These are phyloP conservation scores for Platycnemis pennipes DNA, from an alignment of 2,888 invertebrate species.

Conservation along the genomic window DNA sequence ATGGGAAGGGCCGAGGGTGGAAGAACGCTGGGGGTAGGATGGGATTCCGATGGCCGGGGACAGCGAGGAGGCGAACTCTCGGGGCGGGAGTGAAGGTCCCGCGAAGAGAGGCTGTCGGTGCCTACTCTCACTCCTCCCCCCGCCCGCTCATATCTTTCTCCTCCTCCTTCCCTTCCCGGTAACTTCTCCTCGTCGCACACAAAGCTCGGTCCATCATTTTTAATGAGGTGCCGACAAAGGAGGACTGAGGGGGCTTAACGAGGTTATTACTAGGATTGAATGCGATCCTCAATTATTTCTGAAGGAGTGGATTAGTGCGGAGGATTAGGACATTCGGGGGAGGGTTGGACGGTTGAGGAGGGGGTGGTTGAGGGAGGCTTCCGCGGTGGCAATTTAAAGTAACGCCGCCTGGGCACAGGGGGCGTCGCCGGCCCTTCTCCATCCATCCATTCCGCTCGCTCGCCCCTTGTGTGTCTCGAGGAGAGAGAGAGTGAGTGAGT, in stretches of 20 bases:
- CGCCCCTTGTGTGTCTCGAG: background rate
- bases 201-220: constrained; percentile 67
- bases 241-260: constrained; percentile 46
- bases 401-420: background rate
- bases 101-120: no score
- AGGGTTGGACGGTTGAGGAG: background rate
- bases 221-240: constrained; percentile 66
- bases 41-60: no score
- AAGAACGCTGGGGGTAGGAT: background rate
- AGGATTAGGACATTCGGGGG: constrained; percentile 52
- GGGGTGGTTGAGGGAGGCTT: background rate
- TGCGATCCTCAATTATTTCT: constrained; percentile 66
- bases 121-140: background rate
- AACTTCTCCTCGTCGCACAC: background rate
- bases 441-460: background rate
- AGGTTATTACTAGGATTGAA: constrained; percentile 67
- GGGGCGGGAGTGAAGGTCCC: background rate
- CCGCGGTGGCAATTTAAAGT: constrained; percentile 58
- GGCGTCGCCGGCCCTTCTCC: background rate
- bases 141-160: background rate
- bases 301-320: constrained; percentile 64
- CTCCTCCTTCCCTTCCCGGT: background rate
- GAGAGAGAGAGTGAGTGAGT: background rate
- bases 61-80: background rate
- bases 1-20: background rate